phyloP scores from a whole-genome alignment of 2,113 vertebrate genomes.

The Guaruba guarouba region DNA sequence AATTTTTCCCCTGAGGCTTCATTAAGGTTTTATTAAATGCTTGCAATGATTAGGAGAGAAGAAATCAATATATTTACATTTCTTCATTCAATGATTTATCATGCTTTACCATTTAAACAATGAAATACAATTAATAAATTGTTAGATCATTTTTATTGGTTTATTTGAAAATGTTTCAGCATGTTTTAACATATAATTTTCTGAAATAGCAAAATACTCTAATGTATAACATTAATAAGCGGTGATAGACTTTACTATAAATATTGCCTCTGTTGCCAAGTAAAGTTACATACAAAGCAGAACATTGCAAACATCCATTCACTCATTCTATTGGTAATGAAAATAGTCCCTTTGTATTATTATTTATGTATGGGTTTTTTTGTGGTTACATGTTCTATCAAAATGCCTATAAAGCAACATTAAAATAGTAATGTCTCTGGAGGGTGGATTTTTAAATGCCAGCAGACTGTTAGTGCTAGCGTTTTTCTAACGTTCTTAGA shows the following conservation, averaged over 20 bases:
- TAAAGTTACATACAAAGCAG: slow-evolving; percentile 75
- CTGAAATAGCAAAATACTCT: slow-evolving; percentile 72
- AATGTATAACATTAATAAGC: slow-evolving; percentile 79
- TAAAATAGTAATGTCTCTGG: background rate
- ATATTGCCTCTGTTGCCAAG: slow-evolving; percentile 77
- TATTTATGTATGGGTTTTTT: background rate
- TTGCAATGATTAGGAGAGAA: slow-evolving; percentile 55
- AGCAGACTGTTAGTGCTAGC: slow-evolving; percentile 7
- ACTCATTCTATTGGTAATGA: slow-evolving; percentile 42
- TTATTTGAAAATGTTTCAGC: slow-evolving; percentile 70
- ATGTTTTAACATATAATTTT: slow-evolving; percentile 78
- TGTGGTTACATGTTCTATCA: background rate
- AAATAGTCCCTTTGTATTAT: slow-evolving; percentile 60
- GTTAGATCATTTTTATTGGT: slow-evolving; percentile 61
- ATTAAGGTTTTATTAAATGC: slow-evolving; percentile 1
- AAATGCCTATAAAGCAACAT: background rate
- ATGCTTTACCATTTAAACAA: slow-evolving; percentile 61
- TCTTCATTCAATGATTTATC: slow-evolving; percentile 60
- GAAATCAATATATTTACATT: slow-evolving; percentile 69
- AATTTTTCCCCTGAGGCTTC: slow-evolving; percentile 24
- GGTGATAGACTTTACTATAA: slow-evolving; percentile 83
- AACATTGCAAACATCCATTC: slow-evolving; percentile 59
- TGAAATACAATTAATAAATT: slow-evolving; percentile 73
- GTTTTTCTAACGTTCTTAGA: slow-evolving; percentile 35
- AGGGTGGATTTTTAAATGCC: background rate